These are phyloP conservation scores for Genyomyrus donnyi DNA, from an alignment of 2,113 vertebrate genomes.

Conservation along the genomic window DNA sequence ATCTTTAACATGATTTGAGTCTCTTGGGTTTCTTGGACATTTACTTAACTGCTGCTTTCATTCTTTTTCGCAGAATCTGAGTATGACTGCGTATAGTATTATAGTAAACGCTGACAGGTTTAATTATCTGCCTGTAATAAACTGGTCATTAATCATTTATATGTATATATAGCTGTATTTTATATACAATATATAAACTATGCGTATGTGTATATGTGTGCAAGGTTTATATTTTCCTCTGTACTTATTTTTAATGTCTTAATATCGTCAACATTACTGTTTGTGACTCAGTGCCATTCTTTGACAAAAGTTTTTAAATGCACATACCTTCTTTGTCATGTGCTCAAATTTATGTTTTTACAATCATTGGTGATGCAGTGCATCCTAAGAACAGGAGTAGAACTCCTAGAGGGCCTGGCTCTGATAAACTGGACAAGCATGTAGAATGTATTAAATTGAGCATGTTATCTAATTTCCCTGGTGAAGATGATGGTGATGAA, in stretches of 20 bases:
- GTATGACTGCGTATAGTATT: background rate
- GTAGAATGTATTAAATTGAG: background rate
- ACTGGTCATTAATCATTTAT: background rate
- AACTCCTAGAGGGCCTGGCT: background rate
- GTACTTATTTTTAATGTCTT: background rate
- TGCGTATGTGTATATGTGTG: background rate
- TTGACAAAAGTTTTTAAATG: background rate
- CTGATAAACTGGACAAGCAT: background rate
- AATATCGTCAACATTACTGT: background rate
- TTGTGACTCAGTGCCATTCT: background rate
- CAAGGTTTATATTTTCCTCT: background rate
- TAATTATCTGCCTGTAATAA: background rate
- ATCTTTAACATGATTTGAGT: background rate
- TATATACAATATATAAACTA: background rate
- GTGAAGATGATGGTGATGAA: background rate
- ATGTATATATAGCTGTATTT: background rate
- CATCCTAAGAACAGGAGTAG: background rate
- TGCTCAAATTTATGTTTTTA: background rate
- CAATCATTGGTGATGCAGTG: background rate
- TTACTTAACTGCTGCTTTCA: background rate
- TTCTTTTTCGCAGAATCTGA: background rate
- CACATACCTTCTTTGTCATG: background rate
- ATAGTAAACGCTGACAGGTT: background rate
- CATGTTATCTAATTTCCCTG: background rate
- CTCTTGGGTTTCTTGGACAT: background rate